A percentile compares a stretch with the other conserved stretches of the same genome.
Evolutionary conservation across 2,888 invertebrate genomes (phyloP).

Genomic region (Eilema depressum): DNA sequence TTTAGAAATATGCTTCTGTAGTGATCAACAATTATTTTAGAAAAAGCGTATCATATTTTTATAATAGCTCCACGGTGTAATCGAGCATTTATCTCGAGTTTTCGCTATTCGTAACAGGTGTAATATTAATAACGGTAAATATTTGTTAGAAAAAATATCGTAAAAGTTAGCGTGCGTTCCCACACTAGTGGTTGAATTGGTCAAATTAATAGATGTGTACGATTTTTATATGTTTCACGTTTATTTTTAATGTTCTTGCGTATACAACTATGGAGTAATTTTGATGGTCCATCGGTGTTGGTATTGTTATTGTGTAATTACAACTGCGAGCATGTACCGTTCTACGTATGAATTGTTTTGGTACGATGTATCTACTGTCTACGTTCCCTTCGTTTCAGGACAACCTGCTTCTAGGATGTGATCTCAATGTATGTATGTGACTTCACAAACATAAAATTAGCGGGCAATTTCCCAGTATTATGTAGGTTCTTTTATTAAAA

Average conservation of each 20-base stretch:
- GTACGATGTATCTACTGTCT: not conserved
- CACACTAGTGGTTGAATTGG: conserved; percentile 71
- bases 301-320: conserved; percentile 30
- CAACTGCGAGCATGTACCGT: conserved; percentile 24
- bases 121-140: conserved; percentile 65
- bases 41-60: conserved; percentile 77
- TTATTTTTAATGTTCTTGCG: conserved; percentile 42
- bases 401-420: not conserved
- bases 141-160: conserved; percentile 60
- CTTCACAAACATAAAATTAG: too few species aligned
- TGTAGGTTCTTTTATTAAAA: too few species aligned
- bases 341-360: conserved; percentile 9
- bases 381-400: not conserved
- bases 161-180: conserved; percentile 68
- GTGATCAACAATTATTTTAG: conserved; percentile 72
- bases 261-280: conserved; percentile 35
- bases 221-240: conserved; percentile 54
- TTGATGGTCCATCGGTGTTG: conserved; percentile 41
- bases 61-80: conserved; percentile 52
- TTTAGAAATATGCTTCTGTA: conserved; percentile 74
- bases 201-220: conserved; percentile 53
- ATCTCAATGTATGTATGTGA: not conserved
- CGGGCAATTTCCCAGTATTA: too few species aligned
- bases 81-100: conserved; percentile 58
- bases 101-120: conserved; percentile 61